Evolutionary conservation across 2,888 invertebrate species (phyloP).

Genomic region (Xanthia togata): DNA sequence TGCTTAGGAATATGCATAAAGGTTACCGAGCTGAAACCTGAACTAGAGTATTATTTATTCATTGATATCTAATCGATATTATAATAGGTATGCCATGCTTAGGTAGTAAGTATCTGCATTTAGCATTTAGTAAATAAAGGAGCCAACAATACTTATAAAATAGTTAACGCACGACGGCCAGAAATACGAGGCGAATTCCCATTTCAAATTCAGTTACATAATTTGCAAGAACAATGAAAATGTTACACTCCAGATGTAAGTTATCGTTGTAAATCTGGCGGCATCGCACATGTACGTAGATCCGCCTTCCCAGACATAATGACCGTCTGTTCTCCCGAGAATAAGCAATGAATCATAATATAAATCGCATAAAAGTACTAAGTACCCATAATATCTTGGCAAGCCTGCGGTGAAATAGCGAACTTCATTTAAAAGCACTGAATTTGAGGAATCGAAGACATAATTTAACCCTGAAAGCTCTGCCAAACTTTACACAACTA

Average conservation of each 20-base stretch:
- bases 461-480: not conserved
- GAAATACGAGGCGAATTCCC: not conserved
- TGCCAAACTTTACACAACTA: not conserved
- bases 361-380: not conserved
- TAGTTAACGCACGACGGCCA: not conserved
- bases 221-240: not conserved
- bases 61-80: no score
- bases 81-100: no score
- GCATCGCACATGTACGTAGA: not conserved
- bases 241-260: not conserved
- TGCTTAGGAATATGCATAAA: no score
- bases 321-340: not conserved
- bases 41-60: no score
- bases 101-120: no score
- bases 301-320: not conserved
- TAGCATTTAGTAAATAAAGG: no score
- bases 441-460: not conserved
- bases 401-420: not conserved
- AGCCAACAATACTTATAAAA: no score
- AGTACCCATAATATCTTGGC: not conserved
- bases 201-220: not conserved
- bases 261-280: not conserved
- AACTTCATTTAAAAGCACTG: not conserved
- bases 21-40: no score
- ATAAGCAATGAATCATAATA: not conserved